Percentiles rank a stretch among this genome's conserved stretches.
These are phyloP conservation scores for Abscondita cerata DNA, from an alignment of 2,888 invertebrate species.

Conservation along the genomic window DNA sequence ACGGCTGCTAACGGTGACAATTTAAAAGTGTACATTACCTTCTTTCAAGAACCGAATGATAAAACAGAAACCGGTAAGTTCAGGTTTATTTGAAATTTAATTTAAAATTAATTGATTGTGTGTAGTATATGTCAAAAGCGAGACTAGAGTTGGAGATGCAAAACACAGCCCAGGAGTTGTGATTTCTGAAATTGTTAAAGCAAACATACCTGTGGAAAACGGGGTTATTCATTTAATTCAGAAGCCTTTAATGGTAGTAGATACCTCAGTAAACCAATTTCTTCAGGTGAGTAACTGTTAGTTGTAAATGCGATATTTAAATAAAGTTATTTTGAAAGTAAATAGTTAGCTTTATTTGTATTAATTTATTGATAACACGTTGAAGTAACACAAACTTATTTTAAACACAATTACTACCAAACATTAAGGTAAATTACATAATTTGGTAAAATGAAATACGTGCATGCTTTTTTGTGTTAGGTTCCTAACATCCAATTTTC, in stretches of 20 bases:
- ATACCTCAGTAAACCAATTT: constrained; percentile 85
- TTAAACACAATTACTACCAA: no score
- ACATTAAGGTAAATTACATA: no score
- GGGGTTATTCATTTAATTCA: constrained; percentile 94
- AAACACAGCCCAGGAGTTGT: constrained; percentile 85
- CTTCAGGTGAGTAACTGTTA: constrained; percentile 72
- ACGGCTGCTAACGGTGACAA: constrained; percentile 85
- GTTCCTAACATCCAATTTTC: no score
- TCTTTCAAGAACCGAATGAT: constrained; percentile 75
- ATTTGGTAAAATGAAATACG: no score
- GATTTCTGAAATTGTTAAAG: constrained; percentile 84
- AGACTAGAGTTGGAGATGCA: constrained; percentile 79
- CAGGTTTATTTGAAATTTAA: background rate
- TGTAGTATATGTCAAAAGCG: constrained; percentile 85
- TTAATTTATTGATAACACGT: no score
- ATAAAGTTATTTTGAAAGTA: no score
- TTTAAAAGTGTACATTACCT: constrained; percentile 82
- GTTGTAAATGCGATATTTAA: no score
- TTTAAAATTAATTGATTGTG: constrained; percentile 16
- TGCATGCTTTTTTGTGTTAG: no score
- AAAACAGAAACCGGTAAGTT: constrained; percentile 67
- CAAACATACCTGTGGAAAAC: constrained; percentile 91
- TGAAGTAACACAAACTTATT: no score
- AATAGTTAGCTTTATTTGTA: no score
- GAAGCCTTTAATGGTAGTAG: constrained; percentile 89